These are phyloP conservation scores for Butorides virescens DNA, from an alignment of 2,113 vertebrate genomes.

Conservation along the genomic window DNA sequence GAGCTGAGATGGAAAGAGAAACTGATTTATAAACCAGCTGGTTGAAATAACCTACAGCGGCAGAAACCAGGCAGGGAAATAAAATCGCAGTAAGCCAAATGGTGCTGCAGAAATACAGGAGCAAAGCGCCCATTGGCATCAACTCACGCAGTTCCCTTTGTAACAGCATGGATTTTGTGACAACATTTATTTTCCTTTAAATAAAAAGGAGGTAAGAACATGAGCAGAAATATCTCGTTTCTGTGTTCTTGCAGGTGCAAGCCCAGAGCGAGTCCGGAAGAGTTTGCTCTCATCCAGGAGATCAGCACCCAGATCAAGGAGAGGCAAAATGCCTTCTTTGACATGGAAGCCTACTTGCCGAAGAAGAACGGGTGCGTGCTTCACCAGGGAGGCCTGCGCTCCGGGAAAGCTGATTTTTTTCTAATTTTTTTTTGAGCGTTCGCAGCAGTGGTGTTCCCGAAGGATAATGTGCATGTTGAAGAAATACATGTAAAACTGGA, in stretches of 20 bases:
- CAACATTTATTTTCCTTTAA: neutral
- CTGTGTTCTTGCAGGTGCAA: slow-evolving; percentile 73
- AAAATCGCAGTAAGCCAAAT: neutral
- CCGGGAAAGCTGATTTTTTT: neutral
- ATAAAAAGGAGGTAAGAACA: neutral
- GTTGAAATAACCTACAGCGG: neutral
- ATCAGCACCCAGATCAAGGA: slow-evolving; percentile 89
- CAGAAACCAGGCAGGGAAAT: neutral
- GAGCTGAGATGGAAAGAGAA: neutral
- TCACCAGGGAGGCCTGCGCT: fast-evolving
- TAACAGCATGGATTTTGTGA: neutral
- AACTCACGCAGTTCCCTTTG: neutral
- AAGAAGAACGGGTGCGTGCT: slow-evolving; percentile 91
- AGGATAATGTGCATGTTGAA: neutral
- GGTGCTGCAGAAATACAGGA: neutral
- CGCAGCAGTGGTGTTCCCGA: fast-evolving
- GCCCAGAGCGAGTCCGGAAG: slow-evolving; percentile 73
- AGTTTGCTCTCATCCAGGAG: slow-evolving; percentile 78
- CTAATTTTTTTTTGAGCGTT: neutral
- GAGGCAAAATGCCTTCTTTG: slow-evolving; percentile 89
- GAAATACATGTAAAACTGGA: slow-evolving; percentile 8
- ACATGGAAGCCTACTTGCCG: slow-evolving; percentile 98
- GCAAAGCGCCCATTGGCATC: fast-evolving
- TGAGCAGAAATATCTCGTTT: neutral
- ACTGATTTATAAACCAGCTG: neutral